Evolutionary conservation across 2,888 invertebrate genomes (phyloP), one percentile per base, ranked within the genome.

Genomic region (Netelia virgata): DNA sequence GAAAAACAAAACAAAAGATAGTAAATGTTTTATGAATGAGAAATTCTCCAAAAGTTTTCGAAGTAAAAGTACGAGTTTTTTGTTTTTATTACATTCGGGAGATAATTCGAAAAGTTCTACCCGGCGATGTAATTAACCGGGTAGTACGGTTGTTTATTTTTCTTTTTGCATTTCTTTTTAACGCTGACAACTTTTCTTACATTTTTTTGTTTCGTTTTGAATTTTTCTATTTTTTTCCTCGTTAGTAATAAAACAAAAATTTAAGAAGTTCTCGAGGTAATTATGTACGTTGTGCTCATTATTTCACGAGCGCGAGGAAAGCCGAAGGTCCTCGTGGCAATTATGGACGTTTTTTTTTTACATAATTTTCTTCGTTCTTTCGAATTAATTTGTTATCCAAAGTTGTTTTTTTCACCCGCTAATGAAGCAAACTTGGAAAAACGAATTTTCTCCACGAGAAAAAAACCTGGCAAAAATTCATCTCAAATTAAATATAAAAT

Each of bases 1-100:
- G 28, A 5, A 28, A 28, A 23, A 6, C 23, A 28, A 28, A 23
- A 6, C 23, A 18, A 23, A 20, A 14, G 50, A 9, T 0, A 14
- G 14, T 47, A 47, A 47, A 47, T 47, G 47, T 68, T 50, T 77
- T 59, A 14, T 47, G 9, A 36, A 28, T n/a, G 36, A 20, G 10
- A n/a, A 36, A 41, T 41, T 50, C 47, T 36, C 14, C 11, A 14
- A 36, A 77, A 77, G 50, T 69, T 76, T 76, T 57, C 43, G 3
- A 43, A 59, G 55, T 47, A 47, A 68, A 47, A 14, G 10, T 68
- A 43, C 41, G 23, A 16, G 20, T 53, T 50, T 47, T 47, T 47
- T 47, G 47, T 14, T 47, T 47, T 47, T 47, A 14, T 47, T 11
- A 47, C 14, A 11, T 47, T 47, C 14, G 47, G 14, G 47, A 47